phyloP scores from a whole-genome alignment of 2,888 invertebrate genomes.

The Xestobium rufovillosum region DNA sequence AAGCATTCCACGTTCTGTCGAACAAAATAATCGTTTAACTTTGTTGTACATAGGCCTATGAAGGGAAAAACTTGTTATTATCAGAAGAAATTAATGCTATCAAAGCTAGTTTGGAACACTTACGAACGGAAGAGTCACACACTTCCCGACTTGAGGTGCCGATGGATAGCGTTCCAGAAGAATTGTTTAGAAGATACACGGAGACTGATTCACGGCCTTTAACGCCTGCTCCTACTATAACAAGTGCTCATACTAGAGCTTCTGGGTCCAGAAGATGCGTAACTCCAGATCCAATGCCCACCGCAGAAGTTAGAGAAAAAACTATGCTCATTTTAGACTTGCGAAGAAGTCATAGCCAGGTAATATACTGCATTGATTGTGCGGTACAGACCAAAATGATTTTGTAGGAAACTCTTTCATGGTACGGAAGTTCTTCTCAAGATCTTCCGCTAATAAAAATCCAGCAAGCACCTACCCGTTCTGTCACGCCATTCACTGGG shows the following conservation, averaged over 20 bases:
- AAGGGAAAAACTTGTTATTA: slow-evolving; percentile 34
- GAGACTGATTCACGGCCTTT: slow-evolving; percentile 78
- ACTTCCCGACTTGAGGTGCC: slow-evolving; percentile 31
- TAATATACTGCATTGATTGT: too few species aligned
- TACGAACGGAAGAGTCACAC: slow-evolving; percentile 31
- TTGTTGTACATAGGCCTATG: slow-evolving; percentile 26
- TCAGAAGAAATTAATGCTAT: slow-evolving; percentile 40
- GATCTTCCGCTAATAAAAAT: slow-evolving; percentile 41
- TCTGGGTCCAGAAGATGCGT: slow-evolving; percentile 60
- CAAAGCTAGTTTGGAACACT: slow-evolving; percentile 31
- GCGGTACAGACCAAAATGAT: too few species aligned
- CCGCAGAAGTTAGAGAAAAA: slow-evolving; percentile 44
- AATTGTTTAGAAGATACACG: slow-evolving; percentile 68
- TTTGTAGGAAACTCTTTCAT: slow-evolving; percentile 46
- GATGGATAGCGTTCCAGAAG: slow-evolving; percentile 65
- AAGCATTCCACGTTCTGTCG: background rate
- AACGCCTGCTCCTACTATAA: slow-evolving; percentile 71
- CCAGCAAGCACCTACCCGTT: slow-evolving; percentile 32
- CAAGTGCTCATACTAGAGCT: slow-evolving; percentile 63
- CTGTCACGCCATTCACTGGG: background rate
- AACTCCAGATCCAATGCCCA: slow-evolving; percentile 60
- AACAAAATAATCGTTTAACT: background rate
- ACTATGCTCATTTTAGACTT: slow-evolving; percentile 68
- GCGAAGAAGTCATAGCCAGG: slow-evolving; percentile 60
- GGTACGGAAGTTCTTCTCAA: slow-evolving; percentile 43